phyloP scores from a whole-genome alignment of 2,113 vertebrate species.

The Zosterops pallidus region DNA sequence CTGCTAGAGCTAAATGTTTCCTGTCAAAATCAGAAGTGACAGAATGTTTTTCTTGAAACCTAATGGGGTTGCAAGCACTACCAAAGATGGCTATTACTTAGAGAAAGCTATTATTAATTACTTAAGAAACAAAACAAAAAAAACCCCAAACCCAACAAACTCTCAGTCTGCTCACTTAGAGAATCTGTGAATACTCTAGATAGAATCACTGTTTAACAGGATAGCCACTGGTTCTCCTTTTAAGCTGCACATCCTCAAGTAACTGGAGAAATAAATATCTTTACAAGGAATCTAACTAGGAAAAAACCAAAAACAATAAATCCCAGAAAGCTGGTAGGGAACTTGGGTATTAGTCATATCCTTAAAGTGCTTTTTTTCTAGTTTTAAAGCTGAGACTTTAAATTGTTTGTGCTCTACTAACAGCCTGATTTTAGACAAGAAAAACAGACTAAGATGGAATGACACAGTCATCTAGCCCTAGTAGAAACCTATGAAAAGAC shows the following conservation, averaged over 20 bases:
- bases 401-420: neutral
- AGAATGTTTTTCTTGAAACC: neutral
- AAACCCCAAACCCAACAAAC: fast-evolving
- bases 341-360: neutral
- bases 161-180: neutral
- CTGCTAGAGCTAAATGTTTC: neutral
- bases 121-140: neutral
- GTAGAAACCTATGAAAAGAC: neutral
- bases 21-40: neutral
- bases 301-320: neutral
- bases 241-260: neutral
- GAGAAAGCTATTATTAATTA: neutral
- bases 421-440: neutral
- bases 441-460: neutral
- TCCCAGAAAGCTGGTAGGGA: neutral
- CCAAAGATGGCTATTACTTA: neutral
- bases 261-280: neutral
- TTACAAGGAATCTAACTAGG: neutral
- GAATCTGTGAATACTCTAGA: neutral
- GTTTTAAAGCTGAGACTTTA: neutral
- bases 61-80: neutral
- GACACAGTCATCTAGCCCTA: neutral
- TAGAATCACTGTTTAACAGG: neutral
- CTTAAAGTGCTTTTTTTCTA: neutral
- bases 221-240: neutral